Evolutionary conservation across 2,113 vertebrate genomes (phyloP), one percentile per base, ranked within the genome.

Genomic region (Centropus bengalensis): DNA sequence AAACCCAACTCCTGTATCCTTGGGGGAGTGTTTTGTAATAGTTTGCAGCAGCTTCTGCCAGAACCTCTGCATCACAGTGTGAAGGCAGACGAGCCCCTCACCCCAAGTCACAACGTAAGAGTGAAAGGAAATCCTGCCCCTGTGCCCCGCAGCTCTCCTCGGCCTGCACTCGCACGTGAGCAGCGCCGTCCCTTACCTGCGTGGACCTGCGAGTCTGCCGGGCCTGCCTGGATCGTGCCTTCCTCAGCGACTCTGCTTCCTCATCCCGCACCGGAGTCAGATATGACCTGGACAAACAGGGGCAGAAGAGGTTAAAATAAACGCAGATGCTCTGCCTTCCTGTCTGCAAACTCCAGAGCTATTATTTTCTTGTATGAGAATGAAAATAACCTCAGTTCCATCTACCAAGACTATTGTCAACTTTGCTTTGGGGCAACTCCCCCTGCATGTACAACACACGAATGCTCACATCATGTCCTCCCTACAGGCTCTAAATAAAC

Each of bases 191-290:
- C 59, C 63, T 79, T 92, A 99, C 99, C 98, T 99, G 99, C 15
- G 99, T 99, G 38, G 99, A 99, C 95, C 99, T 98, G 73, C 99
- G 98, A 6, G 99, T 99, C 97, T 99, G 99, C 63, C 99, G 97
- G 73, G 99, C 99, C 86, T 99, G 99, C 86, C 99, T 98, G 82
- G 99, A 99, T 42, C 98, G 98, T 0, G 99, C 99, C 96, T 99
- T 99, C 92, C 99, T 98, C 96, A 99, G 98, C 10, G 99, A 99
- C 58, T 99, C 99, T 0, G 99, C 99, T 70, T 99, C 99, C 82
- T 99, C 99, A 95, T 99, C 99, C 44, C 98, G 97, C 69, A 99
- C 98, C 0, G 99, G 99, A 33, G 98, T 98, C 97, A 99, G 97
- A 94, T 98, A 98, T 0, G 98, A 98, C 94, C 98, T 98, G 90